A percentile compares a stretch with the other conserved stretches of the same genome.
Conservation (phyloP, 2,113 vertebrate genomes). For the Eupsittula cactorum region DNA sequence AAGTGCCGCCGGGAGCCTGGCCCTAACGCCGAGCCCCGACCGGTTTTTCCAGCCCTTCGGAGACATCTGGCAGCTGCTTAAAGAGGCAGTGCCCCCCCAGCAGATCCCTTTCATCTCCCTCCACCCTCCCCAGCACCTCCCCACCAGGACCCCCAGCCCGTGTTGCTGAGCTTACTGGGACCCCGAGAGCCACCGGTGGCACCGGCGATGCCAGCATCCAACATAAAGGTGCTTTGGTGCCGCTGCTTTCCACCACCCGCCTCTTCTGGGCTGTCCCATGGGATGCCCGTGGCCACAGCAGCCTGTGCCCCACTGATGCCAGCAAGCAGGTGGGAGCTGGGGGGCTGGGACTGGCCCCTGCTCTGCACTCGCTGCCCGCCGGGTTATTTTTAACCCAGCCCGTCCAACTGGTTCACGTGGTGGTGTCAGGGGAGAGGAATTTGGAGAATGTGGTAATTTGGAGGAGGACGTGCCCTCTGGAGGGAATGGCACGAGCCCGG, state of each 20-base stretch:
- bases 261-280: background rate
- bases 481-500: conserved; percentile 53
- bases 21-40: conserved; percentile 45
- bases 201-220: background rate
- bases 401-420: conserved; percentile 73
- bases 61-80: conserved; percentile 73
- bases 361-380: background rate
- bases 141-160: background rate
- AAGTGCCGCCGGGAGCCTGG: conserved; percentile 64
- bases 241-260: background rate
- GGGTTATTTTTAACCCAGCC: conserved; percentile 72
- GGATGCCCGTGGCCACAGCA: background rate
- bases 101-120: conserved; percentile 8
- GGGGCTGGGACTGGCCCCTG: background rate
- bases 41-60: conserved; percentile 72
- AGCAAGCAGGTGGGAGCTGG: conserved; percentile 43
- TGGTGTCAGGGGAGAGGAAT: conserved; percentile 74
- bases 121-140: background rate
- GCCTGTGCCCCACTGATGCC: background rate
- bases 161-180: rapidly evolving
- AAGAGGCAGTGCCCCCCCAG: conserved; percentile 47
- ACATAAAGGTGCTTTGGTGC: background rate
- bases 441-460: conserved; percentile 76
- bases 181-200: background rate
- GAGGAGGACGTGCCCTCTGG: conserved; percentile 66